Conservation (phyloP, 2,113 vertebrate genomes). For the Turnix velox region DNA sequence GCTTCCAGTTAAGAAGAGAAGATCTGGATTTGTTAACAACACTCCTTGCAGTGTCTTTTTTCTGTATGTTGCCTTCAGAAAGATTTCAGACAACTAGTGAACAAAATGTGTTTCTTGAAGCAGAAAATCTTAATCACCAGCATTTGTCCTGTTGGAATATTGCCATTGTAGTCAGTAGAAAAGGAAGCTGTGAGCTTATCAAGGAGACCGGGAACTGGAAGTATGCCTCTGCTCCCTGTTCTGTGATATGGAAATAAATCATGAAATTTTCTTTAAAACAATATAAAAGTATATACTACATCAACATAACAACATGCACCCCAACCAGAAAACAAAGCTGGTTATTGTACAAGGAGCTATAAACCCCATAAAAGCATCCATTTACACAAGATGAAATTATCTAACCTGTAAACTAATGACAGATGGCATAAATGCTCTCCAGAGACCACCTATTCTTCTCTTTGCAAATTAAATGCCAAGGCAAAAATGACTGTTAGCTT, state of each 20-base stretch:
- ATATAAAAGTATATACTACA: background rate
- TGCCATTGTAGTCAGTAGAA: background rate
- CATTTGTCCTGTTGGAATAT: background rate
- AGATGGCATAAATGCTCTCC: background rate
- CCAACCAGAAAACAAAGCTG: background rate
- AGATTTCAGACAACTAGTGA: background rate
- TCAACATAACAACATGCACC: background rate
- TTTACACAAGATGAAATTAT: background rate
- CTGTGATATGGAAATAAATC: background rate
- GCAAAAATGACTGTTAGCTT: background rate
- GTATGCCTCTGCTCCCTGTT: background rate
- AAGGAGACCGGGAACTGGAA: background rate
- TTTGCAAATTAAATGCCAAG: background rate
- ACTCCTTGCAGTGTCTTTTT: background rate
- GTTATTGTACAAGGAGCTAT: background rate
- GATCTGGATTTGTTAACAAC: background rate
- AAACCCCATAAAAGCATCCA: background rate
- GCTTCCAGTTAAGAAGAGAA: background rate
- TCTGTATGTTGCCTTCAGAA: background rate
- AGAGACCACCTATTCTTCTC: background rate
- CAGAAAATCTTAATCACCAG: background rate
- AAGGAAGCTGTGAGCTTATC: background rate
- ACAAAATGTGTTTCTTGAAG: background rate
- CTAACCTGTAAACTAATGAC: background rate
- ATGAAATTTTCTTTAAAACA: background rate